Evolutionary conservation across 2,888 invertebrate species (phyloP).

Genomic region (Epiblema foenella): DNA sequence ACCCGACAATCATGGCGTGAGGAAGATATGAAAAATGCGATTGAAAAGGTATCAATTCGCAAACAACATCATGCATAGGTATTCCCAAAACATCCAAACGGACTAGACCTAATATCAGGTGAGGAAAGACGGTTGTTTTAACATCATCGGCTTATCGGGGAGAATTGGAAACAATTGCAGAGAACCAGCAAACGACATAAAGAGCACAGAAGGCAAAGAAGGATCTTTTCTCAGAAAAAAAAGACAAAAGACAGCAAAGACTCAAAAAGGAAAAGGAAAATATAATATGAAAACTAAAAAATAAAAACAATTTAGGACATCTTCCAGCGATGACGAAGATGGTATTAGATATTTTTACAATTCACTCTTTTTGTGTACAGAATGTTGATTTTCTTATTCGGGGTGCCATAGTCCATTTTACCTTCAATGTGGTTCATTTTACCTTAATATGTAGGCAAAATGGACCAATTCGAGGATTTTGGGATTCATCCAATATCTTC

Average conservation of each 20-base stretch:
- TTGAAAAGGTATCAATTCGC: too few relatives aligned
- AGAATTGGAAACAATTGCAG: too few relatives aligned
- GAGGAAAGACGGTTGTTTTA: too few relatives aligned
- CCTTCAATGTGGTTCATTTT: not conserved
- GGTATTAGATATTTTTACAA: not conserved
- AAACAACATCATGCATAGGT: too few relatives aligned
- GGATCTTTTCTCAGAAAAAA: not conserved
- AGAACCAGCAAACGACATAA: not conserved
- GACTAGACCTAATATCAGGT: not conserved
- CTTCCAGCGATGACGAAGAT: not conserved
- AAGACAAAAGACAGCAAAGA: not conserved
- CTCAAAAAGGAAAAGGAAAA: not conserved
- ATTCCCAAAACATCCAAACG: not conserved
- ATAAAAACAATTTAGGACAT: not conserved
- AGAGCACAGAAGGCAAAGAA: not conserved
- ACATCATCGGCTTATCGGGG: too few relatives aligned
- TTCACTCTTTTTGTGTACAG: not conserved
- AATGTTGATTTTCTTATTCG: not conserved
- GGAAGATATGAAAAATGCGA: too few relatives aligned
- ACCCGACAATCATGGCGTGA: too few relatives aligned
- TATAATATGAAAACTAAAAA: not conserved
- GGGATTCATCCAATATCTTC: slow-evolving; percentile 3
- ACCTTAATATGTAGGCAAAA: not conserved
- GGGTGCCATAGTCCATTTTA: not conserved
- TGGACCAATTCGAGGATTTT: not conserved